These are phyloP conservation scores for Latrodectus hesperus DNA, from an alignment of 2,888 invertebrate species.

Conservation along the genomic window DNA sequence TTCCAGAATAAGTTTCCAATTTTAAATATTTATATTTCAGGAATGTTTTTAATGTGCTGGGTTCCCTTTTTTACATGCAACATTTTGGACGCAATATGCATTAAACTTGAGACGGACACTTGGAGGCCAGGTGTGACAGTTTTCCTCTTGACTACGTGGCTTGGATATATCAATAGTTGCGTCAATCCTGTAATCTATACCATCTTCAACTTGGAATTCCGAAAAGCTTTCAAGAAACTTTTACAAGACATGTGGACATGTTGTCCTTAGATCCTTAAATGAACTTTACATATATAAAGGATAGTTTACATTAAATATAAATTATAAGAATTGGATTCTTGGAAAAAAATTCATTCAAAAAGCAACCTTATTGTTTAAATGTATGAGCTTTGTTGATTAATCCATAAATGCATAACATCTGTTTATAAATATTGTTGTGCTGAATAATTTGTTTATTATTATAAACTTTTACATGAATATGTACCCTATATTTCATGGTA, in stretches of 20 bases:
- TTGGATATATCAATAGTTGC: constrained; percentile 92
- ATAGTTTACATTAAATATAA: no score
- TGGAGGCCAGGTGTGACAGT: constrained; percentile 90
- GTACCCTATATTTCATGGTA: no score
- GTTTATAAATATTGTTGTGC: no score
- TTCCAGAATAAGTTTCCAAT: background rate
- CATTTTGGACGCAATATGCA: constrained; percentile 96
- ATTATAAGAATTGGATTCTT: no score
- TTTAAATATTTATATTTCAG: constrained; percentile 78
- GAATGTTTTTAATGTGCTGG: constrained; percentile 98
- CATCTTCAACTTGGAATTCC: constrained; percentile 97
- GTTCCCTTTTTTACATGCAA: constrained; percentile 99
- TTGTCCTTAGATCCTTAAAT: background rate
- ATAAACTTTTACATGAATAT: no score
- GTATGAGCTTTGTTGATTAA: no score
- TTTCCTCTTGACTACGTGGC: constrained; percentile 96
- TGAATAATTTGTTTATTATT: no score
- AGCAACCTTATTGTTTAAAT: no score
- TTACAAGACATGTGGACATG: constrained; percentile 76
- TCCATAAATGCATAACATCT: no score
- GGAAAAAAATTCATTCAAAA: no score
- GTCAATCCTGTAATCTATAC: constrained; percentile 92
- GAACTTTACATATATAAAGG: no score
- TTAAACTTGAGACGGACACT: constrained; percentile 80
- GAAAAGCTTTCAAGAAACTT: constrained; percentile 97